These are phyloP conservation scores for Pristionchus fissidentatus DNA, from an alignment of 2,888 invertebrate genomes.

Conservation along the genomic window DNA sequence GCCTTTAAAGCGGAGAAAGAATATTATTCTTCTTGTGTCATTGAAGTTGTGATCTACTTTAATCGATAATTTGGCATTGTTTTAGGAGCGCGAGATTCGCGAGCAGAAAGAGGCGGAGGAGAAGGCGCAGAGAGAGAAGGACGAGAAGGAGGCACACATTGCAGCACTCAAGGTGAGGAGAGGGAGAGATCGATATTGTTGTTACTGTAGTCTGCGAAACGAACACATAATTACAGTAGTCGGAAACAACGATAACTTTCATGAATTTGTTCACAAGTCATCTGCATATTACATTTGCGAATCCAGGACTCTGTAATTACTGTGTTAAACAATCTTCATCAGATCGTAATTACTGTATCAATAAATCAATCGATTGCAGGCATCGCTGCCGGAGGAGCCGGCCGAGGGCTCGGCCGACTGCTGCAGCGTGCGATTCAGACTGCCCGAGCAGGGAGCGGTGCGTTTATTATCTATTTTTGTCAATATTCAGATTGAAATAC, in stretches of 20 bases:
- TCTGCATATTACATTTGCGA: too few relatives aligned
- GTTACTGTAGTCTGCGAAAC: too few relatives aligned
- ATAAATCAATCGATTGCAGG: background rate
- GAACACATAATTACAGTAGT: too few relatives aligned
- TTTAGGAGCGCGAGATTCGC: constrained; percentile 36
- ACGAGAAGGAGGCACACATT: constrained; percentile 20
- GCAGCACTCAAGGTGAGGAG: constrained; percentile 4
- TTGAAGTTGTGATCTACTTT: background rate
- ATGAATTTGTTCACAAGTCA: too few relatives aligned
- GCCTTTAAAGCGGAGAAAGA: too few relatives aligned
- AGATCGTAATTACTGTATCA: background rate
- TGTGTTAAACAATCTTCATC: background rate
- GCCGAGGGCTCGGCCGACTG: constrained; percentile 55
- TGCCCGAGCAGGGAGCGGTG: constrained; percentile 67
- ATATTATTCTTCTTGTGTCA: too few relatives aligned
- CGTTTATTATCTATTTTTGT: background rate
- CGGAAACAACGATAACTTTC: too few relatives aligned
- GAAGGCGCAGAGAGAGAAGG: constrained; percentile 40
- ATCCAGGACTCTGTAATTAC: too few relatives aligned
- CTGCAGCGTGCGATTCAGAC: constrained; percentile 67
- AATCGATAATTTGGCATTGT: background rate
- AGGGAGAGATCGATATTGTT: too few relatives aligned
- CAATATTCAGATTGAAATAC: background rate
- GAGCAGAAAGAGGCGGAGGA: constrained; percentile 58
- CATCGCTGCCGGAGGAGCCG: constrained; percentile 66